phyloP scores from a whole-genome alignment of 1,140 invertebrate species.

The Spodoptera frugiperda region DNA sequence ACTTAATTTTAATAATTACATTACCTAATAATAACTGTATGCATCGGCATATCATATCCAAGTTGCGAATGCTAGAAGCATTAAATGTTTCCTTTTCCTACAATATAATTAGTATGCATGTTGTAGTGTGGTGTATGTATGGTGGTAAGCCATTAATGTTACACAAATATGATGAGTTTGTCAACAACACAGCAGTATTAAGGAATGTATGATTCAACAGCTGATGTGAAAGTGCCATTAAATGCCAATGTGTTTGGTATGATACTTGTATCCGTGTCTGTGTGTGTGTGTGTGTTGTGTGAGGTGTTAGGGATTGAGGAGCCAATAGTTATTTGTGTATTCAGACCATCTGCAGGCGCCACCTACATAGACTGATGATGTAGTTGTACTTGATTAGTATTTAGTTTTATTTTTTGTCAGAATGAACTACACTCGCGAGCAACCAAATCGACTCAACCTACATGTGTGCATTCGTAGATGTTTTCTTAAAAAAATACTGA shows the following conservation, averaged over 20 bases:
- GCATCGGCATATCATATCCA: no score
- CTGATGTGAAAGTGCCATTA: constrained; percentile 33
- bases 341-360: background rate
- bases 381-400: no score
- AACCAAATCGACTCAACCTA: no score
- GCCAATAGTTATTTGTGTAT: background rate
- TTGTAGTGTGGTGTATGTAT: background rate
- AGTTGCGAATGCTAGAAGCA: no score
- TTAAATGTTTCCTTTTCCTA: background rate
- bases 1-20: no score
- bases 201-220: constrained; percentile 35
- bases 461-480: no score
- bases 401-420: no score
- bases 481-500: no score
- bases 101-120: background rate
- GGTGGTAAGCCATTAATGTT: constrained; percentile 2
- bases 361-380: background rate
- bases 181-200: constrained; percentile 6
- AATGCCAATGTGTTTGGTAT: constrained; percentile 7
- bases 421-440: no score
- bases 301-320: background rate
- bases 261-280: background rate
- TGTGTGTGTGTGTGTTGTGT: background rate
- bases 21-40: no score
- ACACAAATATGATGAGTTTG: constrained; percentile 6